phyloP scores from a whole-genome alignment of 2,113 vertebrate species.

The Taxidea taxus region DNA sequence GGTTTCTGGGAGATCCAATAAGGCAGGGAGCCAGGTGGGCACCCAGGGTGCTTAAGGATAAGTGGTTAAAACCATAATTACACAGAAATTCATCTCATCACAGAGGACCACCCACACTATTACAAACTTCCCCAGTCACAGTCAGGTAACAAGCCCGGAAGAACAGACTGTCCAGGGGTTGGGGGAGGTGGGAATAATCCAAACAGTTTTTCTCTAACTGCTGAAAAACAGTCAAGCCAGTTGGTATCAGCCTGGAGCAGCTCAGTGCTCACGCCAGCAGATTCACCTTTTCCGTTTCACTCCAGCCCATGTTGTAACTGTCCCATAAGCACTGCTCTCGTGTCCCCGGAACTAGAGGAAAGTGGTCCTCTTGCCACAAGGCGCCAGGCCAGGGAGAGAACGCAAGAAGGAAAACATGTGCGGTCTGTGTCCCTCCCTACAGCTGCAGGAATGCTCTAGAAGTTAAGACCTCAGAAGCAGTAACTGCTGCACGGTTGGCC shows the following conservation, averaged over 20 bases:
- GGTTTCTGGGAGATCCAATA: background rate
- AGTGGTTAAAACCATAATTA: background rate
- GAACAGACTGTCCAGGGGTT: background rate
- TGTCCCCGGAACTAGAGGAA: background rate
- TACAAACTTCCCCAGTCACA: background rate
- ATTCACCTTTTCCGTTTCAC: no score
- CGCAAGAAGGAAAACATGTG: background rate
- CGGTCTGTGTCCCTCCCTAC: background rate
- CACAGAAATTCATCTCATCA: background rate
- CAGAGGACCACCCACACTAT: background rate
- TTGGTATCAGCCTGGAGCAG: background rate
- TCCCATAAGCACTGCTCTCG: background rate
- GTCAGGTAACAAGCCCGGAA: background rate
- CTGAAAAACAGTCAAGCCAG: conserved; percentile 15
- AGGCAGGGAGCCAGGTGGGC: background rate
- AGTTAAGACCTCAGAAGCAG: background rate
- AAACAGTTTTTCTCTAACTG: background rate
- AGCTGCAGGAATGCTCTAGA: accelerated
- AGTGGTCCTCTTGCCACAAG: background rate
- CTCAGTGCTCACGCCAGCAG: background rate
- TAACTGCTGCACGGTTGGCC: background rate
- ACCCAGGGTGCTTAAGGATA: background rate
- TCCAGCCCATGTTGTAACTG: background rate
- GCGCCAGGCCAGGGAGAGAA: background rate
- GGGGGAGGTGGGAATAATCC: background rate